Evolutionary conservation across 2,797 vertebrate genomes (phyloP).

Genomic region (Holocentrus rufus): DNA sequence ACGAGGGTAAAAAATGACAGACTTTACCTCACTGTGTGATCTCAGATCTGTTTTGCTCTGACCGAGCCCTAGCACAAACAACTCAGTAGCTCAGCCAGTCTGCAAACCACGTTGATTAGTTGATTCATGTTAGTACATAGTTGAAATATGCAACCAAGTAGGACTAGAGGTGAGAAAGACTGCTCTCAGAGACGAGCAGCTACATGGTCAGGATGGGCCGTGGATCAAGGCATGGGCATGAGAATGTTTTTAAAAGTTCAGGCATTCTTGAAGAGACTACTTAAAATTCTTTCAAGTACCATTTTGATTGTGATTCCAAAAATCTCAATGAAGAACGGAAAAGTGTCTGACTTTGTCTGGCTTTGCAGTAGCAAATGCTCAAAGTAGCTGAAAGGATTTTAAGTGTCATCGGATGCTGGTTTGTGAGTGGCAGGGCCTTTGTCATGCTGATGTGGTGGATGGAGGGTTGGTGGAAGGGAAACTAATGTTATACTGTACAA

Average conservation of each 20-base stretch:
- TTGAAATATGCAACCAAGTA: neutral
- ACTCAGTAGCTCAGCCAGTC: neutral
- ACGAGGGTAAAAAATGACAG: neutral
- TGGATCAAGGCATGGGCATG: conserved; percentile 10
- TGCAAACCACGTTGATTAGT: neutral
- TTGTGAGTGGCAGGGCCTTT: conserved; percentile 25
- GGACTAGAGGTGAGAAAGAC: neutral
- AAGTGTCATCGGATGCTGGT: conserved; percentile 23
- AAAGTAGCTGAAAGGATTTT: neutral
- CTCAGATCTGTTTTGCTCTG: neutral
- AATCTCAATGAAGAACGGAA: neutral
- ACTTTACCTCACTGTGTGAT: neutral
- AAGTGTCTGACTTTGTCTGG: neutral
- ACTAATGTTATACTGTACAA: conserved; percentile 34
- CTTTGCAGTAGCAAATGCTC: conserved; percentile 15
- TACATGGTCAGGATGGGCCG: neutral
- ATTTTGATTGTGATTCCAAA: neutral
- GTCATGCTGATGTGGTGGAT: conserved; percentile 59
- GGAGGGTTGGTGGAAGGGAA: conserved; percentile 25
- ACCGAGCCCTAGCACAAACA: neutral
- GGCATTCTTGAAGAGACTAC: neutral
- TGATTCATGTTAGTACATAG: neutral
- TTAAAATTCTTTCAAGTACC: neutral
- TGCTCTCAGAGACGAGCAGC: neutral
- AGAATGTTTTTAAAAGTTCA: neutral